phyloP scores from a whole-genome alignment of 2,888 invertebrate genomes.

The Augochlorella aurata region DNA sequence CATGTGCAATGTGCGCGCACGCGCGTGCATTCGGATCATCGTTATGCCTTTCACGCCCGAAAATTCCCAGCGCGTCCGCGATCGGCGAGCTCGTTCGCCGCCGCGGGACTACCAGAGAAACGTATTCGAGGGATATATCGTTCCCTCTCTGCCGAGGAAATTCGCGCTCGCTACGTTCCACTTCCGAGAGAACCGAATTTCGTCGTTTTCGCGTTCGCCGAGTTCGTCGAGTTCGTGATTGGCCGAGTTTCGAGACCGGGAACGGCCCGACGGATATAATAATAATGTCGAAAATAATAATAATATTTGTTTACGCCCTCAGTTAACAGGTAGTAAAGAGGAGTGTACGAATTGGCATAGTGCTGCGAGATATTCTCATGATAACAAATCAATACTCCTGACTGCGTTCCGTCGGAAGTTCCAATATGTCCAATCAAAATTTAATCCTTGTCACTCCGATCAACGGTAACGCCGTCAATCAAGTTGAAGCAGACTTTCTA shows the following conservation, averaged over 20 bases:
- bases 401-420: too few species aligned
- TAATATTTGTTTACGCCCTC: too few species aligned
- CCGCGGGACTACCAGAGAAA: slow-evolving; percentile 1
- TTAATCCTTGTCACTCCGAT: too few species aligned
- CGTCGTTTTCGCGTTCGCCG: slow-evolving; percentile 1
- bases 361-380: too few species aligned
- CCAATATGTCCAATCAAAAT: too few species aligned
- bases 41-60: slow-evolving; percentile 41
- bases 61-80: slow-evolving; percentile 18
- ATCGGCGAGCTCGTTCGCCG: slow-evolving; percentile 10
- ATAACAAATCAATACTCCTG: too few species aligned
- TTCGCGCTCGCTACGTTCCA: not conserved
- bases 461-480: too few species aligned
- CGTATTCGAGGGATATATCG: slow-evolving; percentile 11
- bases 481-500: too few species aligned
- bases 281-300: too few species aligned
- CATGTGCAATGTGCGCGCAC: not conserved
- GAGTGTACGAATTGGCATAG: too few species aligned
- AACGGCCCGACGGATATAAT: not conserved
- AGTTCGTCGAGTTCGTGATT: slow-evolving; percentile 5
- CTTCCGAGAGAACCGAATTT: not conserved
- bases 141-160: not conserved
- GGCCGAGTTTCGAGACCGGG: not conserved
- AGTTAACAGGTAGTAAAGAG: too few species aligned
- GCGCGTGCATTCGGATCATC: slow-evolving; percentile 9